Base-by-base conservation (phyloP, 2,888 invertebrate genomes). In the Tillus elongatus region DNA sequence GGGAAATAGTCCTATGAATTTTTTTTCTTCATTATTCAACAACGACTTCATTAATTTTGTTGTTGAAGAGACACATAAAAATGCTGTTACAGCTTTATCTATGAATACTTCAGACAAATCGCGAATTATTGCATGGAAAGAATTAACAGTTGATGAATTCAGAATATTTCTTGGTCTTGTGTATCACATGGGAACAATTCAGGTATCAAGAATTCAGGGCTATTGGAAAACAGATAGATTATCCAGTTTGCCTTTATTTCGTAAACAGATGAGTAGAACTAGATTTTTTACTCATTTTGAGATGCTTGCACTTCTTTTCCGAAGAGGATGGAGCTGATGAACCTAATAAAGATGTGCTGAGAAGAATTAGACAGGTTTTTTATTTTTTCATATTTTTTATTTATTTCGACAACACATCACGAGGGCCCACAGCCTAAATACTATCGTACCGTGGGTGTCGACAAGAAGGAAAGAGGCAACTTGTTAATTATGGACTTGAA, bases 191-290 rank as follows among this genome's bases (percentile, higher is more conserved):
- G 45, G 44, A 8, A 41, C 30, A 14, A 42, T 46, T 27, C 24
- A 28, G 31, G 4, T 45, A 12, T 15, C 27, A 12, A 36, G 40
- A 28, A 19, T 46, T 6, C 35, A 41, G 19, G 46, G 44, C 31
- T 44, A 46, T 33, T 49, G 41, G 45, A 44, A 43, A 43, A 38
- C 34, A n/a, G 15, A 43, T 33, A 13, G 37, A 34, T 37, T 46
- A 30, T 29, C 40, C 30, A 26, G 32, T 35, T 26, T 40, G 16
- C 32, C 35, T 10, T 12, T 36, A n/a, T 41, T 41, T 28, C 15
- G 11, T 1, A 13, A 35, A 6, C 11, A 35, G 4, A 43, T 45
- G 45, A 42, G 40, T 16, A 33, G 45, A 27, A n/a, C n/a, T n/a
- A n/a, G n/a, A n/a, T n/a, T n/a, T n/a, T n/a, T n/a, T n/a, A 35